Evolutionary conservation across 2,113 vertebrate genomes (phyloP).

Genomic region (Menidia beryllina): DNA sequence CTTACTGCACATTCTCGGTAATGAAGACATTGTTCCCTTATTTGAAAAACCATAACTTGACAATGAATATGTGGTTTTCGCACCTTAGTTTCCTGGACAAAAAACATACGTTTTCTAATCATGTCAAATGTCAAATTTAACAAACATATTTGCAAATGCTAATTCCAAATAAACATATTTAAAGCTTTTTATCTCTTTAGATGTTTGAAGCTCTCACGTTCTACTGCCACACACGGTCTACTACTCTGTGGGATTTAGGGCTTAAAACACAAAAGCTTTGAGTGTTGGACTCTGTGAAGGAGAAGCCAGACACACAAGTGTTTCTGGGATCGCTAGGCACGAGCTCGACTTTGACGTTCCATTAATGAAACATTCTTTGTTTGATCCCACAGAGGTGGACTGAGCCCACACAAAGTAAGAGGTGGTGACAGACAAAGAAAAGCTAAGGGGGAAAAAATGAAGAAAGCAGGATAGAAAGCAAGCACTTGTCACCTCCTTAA

Average conservation of each 20-base stretch:
- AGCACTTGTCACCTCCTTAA: constrained; percentile 47
- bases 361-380: constrained; percentile 57
- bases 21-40: background rate
- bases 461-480: constrained; percentile 7
- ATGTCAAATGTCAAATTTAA: background rate
- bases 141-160: background rate
- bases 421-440: constrained; percentile 16
- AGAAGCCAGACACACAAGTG: constrained; percentile 40
- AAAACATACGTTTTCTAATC: constrained; percentile 4
- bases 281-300: constrained; percentile 56
- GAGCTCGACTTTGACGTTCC: constrained; percentile 25
- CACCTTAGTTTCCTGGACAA: background rate
- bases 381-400: constrained; percentile 55
- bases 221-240: constrained; percentile 19
- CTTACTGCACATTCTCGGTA: background rate
- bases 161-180: constrained; percentile 9
- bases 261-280: constrained; percentile 54
- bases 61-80: constrained; percentile 1
- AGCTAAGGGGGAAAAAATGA: background rate
- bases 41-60: background rate
- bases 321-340: constrained; percentile 41
- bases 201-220: constrained; percentile 1
- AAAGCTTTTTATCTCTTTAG: constrained; percentile 2
- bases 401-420: constrained; percentile 30
- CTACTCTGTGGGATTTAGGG: constrained; percentile 49